Conservation (phyloP, 1,140 invertebrate genomes). For the Formica selysi region DNA sequence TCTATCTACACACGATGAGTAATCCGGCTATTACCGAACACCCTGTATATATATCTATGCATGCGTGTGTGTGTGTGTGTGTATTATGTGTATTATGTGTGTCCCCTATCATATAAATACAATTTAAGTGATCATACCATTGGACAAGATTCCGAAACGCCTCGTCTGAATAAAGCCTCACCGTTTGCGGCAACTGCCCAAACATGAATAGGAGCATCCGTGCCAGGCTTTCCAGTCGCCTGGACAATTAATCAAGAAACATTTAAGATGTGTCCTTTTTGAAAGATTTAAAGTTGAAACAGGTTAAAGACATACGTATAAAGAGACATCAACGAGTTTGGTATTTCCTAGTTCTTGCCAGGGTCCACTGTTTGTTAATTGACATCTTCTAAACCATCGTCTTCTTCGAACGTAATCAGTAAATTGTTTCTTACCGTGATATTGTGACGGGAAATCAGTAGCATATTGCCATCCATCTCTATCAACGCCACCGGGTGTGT, state of each 20-base stretch:
- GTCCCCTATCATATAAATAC: not conserved
- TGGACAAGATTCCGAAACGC: constrained; percentile 90
- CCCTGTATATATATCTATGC: too few relatives aligned
- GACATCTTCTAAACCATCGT: constrained; percentile 94
- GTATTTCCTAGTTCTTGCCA: constrained; percentile 95
- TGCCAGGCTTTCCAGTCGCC: constrained; percentile 79
- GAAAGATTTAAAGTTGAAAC: constrained; percentile 17
- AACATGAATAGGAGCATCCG: constrained; percentile 87
- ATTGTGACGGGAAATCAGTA: constrained; percentile 94
- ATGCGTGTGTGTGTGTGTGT: too few relatives aligned
- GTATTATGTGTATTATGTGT: too few relatives aligned
- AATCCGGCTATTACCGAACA: too few relatives aligned
- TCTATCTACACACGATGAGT: too few relatives aligned
- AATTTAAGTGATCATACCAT: constrained; percentile 86
- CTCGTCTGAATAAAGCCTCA: constrained; percentile 92
- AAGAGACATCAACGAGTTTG: constrained; percentile 92
- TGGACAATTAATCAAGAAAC: constrained; percentile 59
- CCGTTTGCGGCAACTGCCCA: constrained; percentile 95
- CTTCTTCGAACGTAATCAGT: constrained; percentile 95
- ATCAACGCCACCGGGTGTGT: constrained; percentile 95
- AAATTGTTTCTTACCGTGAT: constrained; percentile 94
- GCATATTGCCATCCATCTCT: constrained; percentile 98
- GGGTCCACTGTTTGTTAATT: constrained; percentile 93
- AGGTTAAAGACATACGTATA: constrained; percentile 87
- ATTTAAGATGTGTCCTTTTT: constrained; percentile 6